phyloP scores from a whole-genome alignment of 1,140 invertebrate genomes.

The Sinella curviseta region DNA sequence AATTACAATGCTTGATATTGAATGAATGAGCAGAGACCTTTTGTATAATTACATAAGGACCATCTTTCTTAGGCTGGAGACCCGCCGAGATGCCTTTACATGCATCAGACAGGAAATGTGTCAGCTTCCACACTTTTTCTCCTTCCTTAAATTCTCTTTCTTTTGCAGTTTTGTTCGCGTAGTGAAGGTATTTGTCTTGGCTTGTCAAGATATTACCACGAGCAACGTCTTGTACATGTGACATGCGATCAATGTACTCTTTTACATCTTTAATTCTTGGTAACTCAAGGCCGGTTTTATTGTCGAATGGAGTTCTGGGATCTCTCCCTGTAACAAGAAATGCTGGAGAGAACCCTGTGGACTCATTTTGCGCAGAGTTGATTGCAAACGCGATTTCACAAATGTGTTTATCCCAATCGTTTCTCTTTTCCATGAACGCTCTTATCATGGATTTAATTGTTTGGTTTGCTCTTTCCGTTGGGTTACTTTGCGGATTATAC shows the following conservation, averaged over 20 bases:
- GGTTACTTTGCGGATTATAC: constrained; percentile 45
- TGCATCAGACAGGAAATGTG: constrained; percentile 30
- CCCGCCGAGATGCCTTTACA: constrained; percentile 16
- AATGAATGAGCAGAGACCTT: not conserved
- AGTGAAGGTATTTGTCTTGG: not conserved
- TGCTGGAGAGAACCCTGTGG: not conserved
- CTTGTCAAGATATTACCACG: not conserved
- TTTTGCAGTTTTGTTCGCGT: constrained; percentile 17
- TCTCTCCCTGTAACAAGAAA: not conserved
- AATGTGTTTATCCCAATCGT: constrained; percentile 52
- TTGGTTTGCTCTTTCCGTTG: constrained; percentile 41
- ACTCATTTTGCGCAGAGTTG: constrained; percentile 52
- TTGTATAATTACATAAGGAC: not conserved
- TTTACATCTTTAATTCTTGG: not conserved
- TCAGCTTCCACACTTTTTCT: constrained; percentile 13
- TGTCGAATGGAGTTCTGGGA: not conserved
- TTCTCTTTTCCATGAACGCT: constrained; percentile 37
- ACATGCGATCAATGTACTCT: not conserved
- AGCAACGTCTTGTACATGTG: not conserved
- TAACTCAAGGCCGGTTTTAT: not conserved
- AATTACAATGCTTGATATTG: not conserved
- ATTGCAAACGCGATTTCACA: constrained; percentile 54
- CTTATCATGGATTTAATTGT: constrained; percentile 45
- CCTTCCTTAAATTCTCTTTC: constrained; percentile 16
- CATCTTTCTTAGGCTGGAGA: constrained; percentile 11